Conservation (phyloP, 2,113 vertebrate species). For the Lepidothrix coronata region DNA sequence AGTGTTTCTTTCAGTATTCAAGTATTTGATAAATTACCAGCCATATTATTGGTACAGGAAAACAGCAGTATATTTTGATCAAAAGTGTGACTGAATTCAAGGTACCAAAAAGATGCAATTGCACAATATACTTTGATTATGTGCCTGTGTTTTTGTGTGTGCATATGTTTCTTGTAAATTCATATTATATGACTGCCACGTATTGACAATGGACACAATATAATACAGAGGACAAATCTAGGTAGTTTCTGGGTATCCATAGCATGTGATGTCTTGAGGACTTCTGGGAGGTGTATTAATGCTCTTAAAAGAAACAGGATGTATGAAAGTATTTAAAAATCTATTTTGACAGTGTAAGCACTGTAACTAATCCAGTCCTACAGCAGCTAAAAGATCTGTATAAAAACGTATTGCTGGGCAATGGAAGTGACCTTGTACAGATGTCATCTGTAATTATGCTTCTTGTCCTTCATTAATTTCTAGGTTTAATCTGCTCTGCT, state of each 20-base stretch:
- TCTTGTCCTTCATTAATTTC: neutral
- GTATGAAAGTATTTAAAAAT: neutral
- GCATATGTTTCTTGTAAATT: neutral
- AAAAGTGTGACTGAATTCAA: neutral
- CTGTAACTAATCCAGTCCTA: neutral
- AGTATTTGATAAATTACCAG: neutral
- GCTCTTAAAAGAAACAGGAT: neutral
- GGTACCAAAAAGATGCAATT: neutral
- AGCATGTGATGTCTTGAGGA: neutral
- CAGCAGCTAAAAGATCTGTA: neutral
- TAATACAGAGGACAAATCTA: neutral
- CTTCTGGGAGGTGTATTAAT: neutral
- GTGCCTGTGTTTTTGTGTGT: neutral
- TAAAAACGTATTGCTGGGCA: neutral
- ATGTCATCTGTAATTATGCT: neutral
- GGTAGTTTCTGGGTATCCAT: neutral
- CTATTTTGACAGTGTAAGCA: neutral
- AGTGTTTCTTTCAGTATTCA: neutral
- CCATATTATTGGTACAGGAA: neutral
- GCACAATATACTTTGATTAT: neutral
- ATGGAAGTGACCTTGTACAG: neutral
- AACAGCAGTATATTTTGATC: neutral
- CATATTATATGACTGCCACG: neutral
- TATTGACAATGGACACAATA: fast-evolving
- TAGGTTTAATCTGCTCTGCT: neutral